Conservation (phyloP, 2,888 invertebrate species). For the Amphipyra berbera region DNA sequence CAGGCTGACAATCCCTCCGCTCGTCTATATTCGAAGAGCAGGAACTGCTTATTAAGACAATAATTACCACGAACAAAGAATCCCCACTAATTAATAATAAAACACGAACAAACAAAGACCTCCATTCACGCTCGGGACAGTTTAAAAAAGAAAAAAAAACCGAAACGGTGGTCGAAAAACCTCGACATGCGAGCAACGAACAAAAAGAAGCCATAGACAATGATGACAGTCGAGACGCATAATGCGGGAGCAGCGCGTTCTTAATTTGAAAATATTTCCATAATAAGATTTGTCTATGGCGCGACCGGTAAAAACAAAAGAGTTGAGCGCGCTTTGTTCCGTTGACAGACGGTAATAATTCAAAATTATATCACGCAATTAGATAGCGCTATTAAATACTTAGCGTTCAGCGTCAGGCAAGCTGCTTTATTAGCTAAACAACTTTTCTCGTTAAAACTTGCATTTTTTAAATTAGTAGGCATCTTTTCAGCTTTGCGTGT, state of each 20-base stretch:
- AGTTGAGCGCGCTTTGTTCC: constrained; percentile 79
- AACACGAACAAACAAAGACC: constrained; percentile 88
- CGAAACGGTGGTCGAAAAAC: constrained; percentile 89
- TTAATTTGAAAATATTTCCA: constrained; percentile 90
- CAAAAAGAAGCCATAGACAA: constrained; percentile 88
- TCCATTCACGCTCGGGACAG: constrained; percentile 88
- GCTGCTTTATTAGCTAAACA: constrained; percentile 82
- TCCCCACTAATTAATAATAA: constrained; percentile 90
- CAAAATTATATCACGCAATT: constrained; percentile 83
- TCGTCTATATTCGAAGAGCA: constrained; percentile 83
- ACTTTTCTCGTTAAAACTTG: constrained; percentile 84
- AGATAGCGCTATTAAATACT: constrained; percentile 69
- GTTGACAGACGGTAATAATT: constrained; percentile 83
- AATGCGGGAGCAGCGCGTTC: constrained; percentile 90
- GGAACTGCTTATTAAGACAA: constrained; percentile 90
- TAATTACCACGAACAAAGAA: constrained; percentile 89
- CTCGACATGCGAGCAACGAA: constrained; percentile 87
- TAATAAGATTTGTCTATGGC: constrained; percentile 90
- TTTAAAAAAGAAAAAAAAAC: constrained; percentile 84
- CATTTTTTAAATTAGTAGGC: constrained; percentile 81
- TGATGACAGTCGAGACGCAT: constrained; percentile 89
- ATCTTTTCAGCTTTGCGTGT: constrained; percentile 81
- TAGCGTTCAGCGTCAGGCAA: constrained; percentile 28
- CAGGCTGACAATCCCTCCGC: constrained; percentile 82
- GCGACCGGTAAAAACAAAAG: constrained; percentile 86